Percentiles rank a stretch among this genome's conserved stretches.
Conservation (phyloP, 2,113 vertebrate species). For the Hippocampus barbouri region DNA sequence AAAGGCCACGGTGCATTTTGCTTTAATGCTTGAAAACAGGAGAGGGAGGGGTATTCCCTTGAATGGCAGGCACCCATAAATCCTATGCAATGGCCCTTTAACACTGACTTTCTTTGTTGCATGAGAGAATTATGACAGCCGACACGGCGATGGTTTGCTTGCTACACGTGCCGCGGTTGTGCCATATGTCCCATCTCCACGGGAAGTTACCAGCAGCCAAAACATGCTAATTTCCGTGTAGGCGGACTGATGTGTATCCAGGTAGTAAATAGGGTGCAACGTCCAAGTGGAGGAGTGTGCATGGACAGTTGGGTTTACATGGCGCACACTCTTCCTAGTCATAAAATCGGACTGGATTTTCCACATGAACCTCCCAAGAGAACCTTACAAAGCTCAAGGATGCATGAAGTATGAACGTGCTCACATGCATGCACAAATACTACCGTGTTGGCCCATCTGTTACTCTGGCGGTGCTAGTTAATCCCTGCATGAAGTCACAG, state of each 20-base stretch:
- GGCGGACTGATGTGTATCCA: slow-evolving; percentile 22
- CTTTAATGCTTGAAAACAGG: not conserved
- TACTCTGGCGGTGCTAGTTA: slow-evolving; percentile 62
- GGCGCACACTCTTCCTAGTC: not conserved
- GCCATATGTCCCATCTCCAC: slow-evolving; percentile 55
- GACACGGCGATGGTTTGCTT: slow-evolving; percentile 12
- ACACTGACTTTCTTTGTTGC: slow-evolving; percentile 4
- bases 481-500: slow-evolving; percentile 61
- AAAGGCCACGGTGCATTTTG: slow-evolving; percentile 3
- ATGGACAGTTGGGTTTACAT: slow-evolving; percentile 15
- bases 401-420: slow-evolving; percentile 51
- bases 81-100: not conserved
- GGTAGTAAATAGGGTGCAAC: slow-evolving; percentile 7
- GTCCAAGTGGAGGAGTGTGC: not conserved
- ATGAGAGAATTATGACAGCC: slow-evolving; percentile 3
- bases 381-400: slow-evolving; percentile 49
- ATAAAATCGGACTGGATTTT: slow-evolving; percentile 34
- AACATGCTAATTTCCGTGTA: slow-evolving; percentile 36
- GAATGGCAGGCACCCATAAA: not conserved
- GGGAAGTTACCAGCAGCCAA: slow-evolving; percentile 25
- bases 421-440: slow-evolving; percentile 49
- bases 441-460: slow-evolving; percentile 63
- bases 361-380: slow-evolving; percentile 1
- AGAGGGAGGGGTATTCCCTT: not conserved
- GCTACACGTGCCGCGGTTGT: slow-evolving; percentile 36